Evolutionary conservation across 2,888 invertebrate species (phyloP).

Genomic region (Lomographa bimaculata): DNA sequence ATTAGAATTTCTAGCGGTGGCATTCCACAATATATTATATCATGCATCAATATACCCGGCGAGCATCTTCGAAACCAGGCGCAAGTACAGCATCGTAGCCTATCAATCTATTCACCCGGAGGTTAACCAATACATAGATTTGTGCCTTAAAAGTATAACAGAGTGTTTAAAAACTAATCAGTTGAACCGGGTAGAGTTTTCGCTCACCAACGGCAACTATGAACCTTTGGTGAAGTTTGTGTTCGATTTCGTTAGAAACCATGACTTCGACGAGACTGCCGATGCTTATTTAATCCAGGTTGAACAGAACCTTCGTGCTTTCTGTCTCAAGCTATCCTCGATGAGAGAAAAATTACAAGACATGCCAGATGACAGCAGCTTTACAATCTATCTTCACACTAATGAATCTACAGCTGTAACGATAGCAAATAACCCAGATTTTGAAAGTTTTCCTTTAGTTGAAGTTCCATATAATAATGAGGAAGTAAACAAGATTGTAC

Average conservation of each 20-base stretch:
- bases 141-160: constrained; percentile 75
- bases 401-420: constrained; percentile 83
- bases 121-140: constrained; percentile 84
- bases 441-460: constrained; percentile 71
- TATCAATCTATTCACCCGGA: constrained; percentile 86
- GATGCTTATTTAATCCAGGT: constrained; percentile 85
- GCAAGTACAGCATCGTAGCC: constrained; percentile 85
- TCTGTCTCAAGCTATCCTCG: constrained; percentile 83
- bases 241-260: constrained; percentile 59
- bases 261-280: constrained; percentile 52
- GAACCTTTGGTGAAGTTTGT: constrained; percentile 57
- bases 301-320: constrained; percentile 84
- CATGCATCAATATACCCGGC: constrained; percentile 85
- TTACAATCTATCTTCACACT: constrained; percentile 84
- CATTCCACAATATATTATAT: constrained; percentile 85
- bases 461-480: constrained; percentile 50
- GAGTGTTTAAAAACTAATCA: constrained; percentile 77
- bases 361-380: constrained; percentile 81
- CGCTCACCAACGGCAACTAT: constrained; percentile 59
- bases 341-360: constrained; percentile 70
- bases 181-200: constrained; percentile 78
- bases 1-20: constrained; percentile 86
- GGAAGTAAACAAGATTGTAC: constrained; percentile 54
- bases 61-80: constrained; percentile 84
- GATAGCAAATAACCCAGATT: constrained; percentile 78